phyloP scores from a whole-genome alignment of 2,797 vertebrate species.

The Halcyon smyrnensis region DNA sequence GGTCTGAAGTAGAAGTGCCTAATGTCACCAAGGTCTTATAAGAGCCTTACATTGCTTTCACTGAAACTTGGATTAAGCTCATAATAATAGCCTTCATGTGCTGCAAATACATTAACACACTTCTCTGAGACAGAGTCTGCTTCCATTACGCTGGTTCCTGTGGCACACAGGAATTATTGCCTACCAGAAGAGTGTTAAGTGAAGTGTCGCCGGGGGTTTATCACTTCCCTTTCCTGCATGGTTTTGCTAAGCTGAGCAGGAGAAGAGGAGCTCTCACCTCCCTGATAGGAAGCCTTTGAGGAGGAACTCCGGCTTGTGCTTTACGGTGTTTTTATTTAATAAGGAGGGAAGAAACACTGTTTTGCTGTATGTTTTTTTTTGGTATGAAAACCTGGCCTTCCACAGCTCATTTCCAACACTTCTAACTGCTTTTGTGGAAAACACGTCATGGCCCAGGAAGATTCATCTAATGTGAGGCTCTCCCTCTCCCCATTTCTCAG shows the following conservation, averaged over 20 bases:
- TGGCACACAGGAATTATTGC: conserved; percentile 35
- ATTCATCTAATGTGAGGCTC: background rate
- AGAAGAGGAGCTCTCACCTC: background rate
- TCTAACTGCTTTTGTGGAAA: background rate
- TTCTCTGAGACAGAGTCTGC: background rate
- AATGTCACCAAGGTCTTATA: background rate
- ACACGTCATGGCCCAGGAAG: background rate
- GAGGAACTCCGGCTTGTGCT: background rate
- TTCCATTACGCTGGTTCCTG: conserved; percentile 1
- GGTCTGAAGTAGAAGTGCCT: background rate
- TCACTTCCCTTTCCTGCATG: conserved; percentile 6
- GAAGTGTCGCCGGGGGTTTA: conserved; percentile 37
- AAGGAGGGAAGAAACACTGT: background rate
- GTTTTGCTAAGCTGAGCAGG: conserved; percentile 9
- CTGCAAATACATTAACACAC: background rate
- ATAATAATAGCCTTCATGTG: background rate
- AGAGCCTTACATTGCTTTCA: background rate
- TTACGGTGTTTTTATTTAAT: background rate
- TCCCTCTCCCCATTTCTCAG: background rate
- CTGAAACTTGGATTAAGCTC: background rate
- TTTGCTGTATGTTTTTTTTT: background rate
- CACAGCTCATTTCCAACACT: background rate
- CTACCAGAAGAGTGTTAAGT: conserved; percentile 47
- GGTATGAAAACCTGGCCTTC: background rate
- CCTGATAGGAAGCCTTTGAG: background rate